phyloP scores from a whole-genome alignment of 2,888 invertebrate genomes.

The Achlya flavicornis region DNA sequence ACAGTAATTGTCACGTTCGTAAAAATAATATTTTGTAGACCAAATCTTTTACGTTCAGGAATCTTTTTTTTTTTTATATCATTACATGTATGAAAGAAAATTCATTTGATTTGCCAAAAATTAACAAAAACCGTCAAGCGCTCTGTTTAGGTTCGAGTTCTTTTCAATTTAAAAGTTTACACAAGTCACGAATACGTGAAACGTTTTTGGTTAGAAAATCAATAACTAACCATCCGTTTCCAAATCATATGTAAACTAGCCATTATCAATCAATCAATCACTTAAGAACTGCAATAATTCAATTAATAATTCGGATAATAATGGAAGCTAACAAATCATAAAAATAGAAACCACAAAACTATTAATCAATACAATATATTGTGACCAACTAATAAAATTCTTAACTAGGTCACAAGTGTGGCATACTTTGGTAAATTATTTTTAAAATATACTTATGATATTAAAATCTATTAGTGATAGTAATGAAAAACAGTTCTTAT shows the following conservation, averaged over 20 bases:
- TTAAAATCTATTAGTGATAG: neutral
- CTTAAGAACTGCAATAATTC: conserved; percentile 10
- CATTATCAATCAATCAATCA: conserved; percentile 40
- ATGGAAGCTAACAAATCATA: conserved; percentile 2
- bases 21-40: neutral
- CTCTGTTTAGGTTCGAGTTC: no score
- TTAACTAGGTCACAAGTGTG: conserved; percentile 10
- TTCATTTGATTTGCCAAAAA: no score
- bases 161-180: no score
- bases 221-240: conserved; percentile 64
- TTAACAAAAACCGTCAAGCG: no score
- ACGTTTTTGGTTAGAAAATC: conserved; percentile 4
- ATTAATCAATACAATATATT: neutral
- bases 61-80: neutral
- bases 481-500: neutral
- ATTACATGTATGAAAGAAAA: neutral
- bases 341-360: neutral
- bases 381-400: neutral
- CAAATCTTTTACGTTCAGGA: neutral
- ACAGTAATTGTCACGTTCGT: neutral
- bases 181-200: neutral
- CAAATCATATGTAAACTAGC: conserved; percentile 63
- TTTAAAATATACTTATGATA: no score
- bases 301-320: neutral
- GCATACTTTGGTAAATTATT: neutral